These are phyloP conservation scores for Limenitis camilla DNA, from an alignment of 2,888 invertebrate species.

Conservation along the genomic window DNA sequence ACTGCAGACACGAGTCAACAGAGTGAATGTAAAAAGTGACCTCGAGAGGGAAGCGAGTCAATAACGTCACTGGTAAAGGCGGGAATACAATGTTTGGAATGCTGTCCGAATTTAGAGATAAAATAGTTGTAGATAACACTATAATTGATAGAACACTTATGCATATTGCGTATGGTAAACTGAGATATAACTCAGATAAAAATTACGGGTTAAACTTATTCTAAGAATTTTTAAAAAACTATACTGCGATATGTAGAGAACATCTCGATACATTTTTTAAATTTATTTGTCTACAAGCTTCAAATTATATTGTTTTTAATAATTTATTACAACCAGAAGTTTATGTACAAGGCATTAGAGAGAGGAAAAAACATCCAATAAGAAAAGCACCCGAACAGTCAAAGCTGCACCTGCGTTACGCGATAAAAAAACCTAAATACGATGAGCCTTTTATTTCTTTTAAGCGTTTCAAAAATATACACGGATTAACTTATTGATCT, in stretches of 20 bases:
- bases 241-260: too few relatives aligned
- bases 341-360: conserved; percentile 29
- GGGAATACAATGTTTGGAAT: conserved; percentile 24
- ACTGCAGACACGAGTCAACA: conserved; percentile 58
- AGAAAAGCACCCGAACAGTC: conserved; percentile 35
- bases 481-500: conserved; percentile 11
- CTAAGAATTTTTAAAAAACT: too few relatives aligned
- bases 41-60: conserved; percentile 29
- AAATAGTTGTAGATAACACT: background rate
- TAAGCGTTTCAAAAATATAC: conserved; percentile 22
- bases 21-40: conserved; percentile 39
- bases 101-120: conserved; percentile 15
- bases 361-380: conserved; percentile 40
- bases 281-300: too few relatives aligned
- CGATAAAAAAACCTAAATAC: conserved; percentile 49
- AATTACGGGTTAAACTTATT: too few relatives aligned
- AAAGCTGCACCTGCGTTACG: conserved; percentile 59
- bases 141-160: background rate
- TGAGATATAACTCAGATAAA: background rate
- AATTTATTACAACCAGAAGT: background rate
- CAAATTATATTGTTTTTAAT: background rate
- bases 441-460: conserved; percentile 31
- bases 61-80: conserved; percentile 27
- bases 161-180: background rate
- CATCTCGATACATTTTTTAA: too few relatives aligned